Evolutionary conservation across 1,140 invertebrate genomes (phyloP).

Genomic region (Amphibalanus amphitrite): DNA sequence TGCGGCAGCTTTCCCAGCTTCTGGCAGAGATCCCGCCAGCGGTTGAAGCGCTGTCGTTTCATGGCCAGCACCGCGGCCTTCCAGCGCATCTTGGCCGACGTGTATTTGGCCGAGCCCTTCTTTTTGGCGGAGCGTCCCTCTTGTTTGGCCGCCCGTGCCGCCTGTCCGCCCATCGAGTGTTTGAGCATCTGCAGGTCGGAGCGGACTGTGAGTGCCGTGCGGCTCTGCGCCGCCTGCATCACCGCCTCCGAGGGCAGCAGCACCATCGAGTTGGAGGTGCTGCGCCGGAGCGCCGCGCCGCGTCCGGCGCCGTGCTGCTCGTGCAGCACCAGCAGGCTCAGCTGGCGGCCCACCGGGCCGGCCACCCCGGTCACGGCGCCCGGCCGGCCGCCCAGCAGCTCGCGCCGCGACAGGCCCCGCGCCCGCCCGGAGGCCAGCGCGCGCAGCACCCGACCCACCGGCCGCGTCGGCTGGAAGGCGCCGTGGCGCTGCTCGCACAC

Average conservation of each 20-base stretch:
- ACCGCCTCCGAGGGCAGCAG: neutral
- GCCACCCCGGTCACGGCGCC: neutral
- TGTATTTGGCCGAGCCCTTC: neutral
- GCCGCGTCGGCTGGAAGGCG: neutral
- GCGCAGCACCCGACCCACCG: neutral
- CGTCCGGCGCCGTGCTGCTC: neutral
- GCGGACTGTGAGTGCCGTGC: neutral
- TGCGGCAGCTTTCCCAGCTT: neutral
- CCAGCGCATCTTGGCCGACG: neutral
- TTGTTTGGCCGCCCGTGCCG: neutral
- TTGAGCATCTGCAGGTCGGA: neutral
- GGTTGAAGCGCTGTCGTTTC: slow-evolving; percentile 3
- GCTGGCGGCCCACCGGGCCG: neutral
- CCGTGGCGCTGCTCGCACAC: neutral
- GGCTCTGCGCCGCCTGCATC: neutral
- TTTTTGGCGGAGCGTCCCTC: neutral
- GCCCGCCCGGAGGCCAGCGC: neutral
- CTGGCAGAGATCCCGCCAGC: slow-evolving; percentile 5
- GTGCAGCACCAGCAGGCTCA: neutral
- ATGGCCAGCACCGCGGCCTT: neutral
- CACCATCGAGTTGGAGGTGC: neutral
- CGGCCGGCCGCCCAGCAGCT: neutral
- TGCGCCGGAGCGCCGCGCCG: neutral
- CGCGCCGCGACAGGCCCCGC: neutral
- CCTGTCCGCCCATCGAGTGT: neutral